Evolutionary conservation across 2,888 invertebrate species (phyloP).

Genomic region (Sepioteuthis lessoniana): DNA sequence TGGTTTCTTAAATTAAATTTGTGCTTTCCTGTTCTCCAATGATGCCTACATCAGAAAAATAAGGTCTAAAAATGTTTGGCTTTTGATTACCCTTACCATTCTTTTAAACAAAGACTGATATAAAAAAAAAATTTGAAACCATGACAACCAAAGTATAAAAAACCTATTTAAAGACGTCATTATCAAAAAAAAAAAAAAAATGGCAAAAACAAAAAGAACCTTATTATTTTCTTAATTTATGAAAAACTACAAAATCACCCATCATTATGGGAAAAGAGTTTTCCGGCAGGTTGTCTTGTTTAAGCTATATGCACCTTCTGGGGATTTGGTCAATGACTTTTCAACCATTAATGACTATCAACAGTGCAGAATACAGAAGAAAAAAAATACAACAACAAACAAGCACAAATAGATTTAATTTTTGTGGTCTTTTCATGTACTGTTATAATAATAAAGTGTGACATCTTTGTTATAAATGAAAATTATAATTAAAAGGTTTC

Average conservation of each 20-base stretch:
- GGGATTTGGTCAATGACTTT: neutral
- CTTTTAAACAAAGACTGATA: no score
- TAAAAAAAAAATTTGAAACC: neutral
- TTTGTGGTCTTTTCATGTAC: neutral
- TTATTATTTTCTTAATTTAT: slow-evolving; percentile 23
- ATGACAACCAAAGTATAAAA: neutral
- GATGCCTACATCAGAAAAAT: no score
- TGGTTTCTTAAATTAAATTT: no score
- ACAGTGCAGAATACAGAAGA: neutral
- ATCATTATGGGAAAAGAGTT: neutral
- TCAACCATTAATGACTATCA: neutral
- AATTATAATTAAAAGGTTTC: neutral
- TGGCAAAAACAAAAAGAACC: neutral
- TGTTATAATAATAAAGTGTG: neutral
- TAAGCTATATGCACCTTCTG: neutral
- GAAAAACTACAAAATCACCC: neutral
- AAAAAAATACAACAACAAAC: neutral
- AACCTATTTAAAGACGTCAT: neutral
- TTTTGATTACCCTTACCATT: no score
- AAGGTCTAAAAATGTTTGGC: no score
- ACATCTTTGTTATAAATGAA: neutral
- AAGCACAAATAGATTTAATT: neutral
- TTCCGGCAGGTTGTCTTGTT: neutral
- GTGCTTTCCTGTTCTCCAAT: no score
- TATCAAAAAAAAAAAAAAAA: neutral